phyloP scores from a whole-genome alignment of 2,113 vertebrate species.

The Gobius niger region DNA sequence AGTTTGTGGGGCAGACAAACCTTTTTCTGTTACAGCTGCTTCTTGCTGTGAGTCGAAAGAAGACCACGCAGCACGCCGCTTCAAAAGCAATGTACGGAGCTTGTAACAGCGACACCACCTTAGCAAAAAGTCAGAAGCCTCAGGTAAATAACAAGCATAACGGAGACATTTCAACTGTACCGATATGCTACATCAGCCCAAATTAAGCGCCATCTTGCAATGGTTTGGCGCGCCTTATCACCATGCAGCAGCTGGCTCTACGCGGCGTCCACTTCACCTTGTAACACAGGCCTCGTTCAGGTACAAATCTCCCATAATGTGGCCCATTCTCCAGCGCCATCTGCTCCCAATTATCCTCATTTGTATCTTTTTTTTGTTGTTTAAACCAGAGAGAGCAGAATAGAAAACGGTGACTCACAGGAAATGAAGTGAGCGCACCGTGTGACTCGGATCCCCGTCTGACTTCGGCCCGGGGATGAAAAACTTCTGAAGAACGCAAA shows the following conservation, averaged over 20 bases:
- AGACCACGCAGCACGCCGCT: too few species aligned
- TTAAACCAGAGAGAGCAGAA: constrained; percentile 36
- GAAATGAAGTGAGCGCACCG: constrained; percentile 19
- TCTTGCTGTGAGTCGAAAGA: too few species aligned
- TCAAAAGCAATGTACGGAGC: too few species aligned
- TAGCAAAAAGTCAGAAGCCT: too few species aligned
- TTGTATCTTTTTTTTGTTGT: constrained; percentile 55
- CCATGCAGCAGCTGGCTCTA: constrained; percentile 64
- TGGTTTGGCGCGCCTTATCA: constrained; percentile 64
- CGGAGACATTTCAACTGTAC: not conserved
- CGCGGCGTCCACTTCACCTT: constrained; percentile 70
- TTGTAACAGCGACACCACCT: too few species aligned
- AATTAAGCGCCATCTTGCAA: constrained; percentile 59
- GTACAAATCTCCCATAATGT: constrained; percentile 74
- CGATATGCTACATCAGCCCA: constrained; percentile 40
- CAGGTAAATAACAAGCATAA: too few species aligned
- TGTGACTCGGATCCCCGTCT: not conserved
- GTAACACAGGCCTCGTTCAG: constrained; percentile 70
- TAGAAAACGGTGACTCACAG: constrained; percentile 46
- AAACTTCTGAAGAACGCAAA: constrained; percentile 13
- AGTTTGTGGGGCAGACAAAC: too few species aligned
- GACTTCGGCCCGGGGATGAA: constrained; percentile 13
- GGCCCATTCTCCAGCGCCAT: constrained; percentile 67
- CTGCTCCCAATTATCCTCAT: constrained; percentile 78
- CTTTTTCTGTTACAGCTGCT: too few species aligned